Evolutionary conservation across 1,140 invertebrate species (phyloP).

Genomic region (Ceratoteleas bidentatus): DNA sequence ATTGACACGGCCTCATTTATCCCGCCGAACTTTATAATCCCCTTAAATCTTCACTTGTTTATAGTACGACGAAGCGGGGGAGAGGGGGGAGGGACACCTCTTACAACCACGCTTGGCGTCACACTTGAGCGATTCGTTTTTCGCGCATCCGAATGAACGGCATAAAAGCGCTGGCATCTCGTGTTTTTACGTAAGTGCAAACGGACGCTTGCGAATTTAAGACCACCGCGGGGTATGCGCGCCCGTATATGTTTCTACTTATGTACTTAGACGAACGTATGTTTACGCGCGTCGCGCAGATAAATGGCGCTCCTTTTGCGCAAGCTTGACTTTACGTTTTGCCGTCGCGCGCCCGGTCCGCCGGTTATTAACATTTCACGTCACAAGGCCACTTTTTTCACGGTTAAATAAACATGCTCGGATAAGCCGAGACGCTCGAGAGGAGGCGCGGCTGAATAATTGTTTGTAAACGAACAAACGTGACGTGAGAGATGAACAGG

Average conservation of each 20-base stretch:
- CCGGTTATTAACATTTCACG: too few relatives aligned
- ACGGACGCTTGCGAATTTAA: constrained; percentile 51
- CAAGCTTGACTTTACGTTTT: too few relatives aligned
- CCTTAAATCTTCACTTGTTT: constrained; percentile 42
- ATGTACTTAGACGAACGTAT: constrained; percentile 47
- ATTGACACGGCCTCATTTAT: constrained; percentile 33
- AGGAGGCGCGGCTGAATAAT: too few relatives aligned
- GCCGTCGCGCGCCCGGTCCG: too few relatives aligned
- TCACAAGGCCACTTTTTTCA: too few relatives aligned
- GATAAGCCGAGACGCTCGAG: too few relatives aligned
- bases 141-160: constrained; percentile 13
- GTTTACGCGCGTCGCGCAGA: constrained; percentile 40
- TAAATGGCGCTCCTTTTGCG: constrained; percentile 20
- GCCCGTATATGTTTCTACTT: constrained; percentile 44
- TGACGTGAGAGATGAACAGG: too few relatives aligned
- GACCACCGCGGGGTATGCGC: constrained; percentile 18
- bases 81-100: neutral
- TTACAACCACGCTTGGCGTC: constrained; percentile 18
- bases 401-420: too few relatives aligned
- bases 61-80: constrained; percentile 8
- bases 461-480: too few relatives aligned
- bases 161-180: constrained; percentile 31
- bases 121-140: constrained; percentile 24
- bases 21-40: constrained; percentile 50
- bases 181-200: constrained; percentile 38